Conservation (phyloP, 2,113 vertebrate species). For the Salminus brasiliensis region DNA sequence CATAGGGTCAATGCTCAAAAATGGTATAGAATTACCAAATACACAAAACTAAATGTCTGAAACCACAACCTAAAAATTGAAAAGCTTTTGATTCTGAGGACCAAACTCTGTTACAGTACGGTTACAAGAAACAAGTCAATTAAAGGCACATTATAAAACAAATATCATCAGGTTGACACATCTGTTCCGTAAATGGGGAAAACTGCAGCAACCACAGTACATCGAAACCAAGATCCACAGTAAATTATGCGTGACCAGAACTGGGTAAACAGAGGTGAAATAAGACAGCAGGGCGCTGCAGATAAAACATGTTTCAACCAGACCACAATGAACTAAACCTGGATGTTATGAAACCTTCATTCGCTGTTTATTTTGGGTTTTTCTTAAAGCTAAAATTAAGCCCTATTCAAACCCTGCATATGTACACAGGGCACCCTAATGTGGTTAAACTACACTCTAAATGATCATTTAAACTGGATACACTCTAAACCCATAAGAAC, state of each 20-base stretch:
- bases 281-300: conserved; percentile 5
- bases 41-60: background rate
- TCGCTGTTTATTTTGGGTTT: conserved; percentile 4
- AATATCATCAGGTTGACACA: conserved; percentile 5
- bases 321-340: background rate
- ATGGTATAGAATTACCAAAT: background rate
- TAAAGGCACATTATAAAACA: conserved; percentile 10
- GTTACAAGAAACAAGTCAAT: background rate
- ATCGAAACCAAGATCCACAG: background rate
- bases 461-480: background rate
- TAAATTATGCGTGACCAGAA: conserved; percentile 21
- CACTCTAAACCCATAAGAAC: background rate
- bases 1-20: background rate
- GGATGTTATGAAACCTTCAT: background rate
- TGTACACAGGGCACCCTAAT: background rate
- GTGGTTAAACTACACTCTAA: conserved; percentile 13
- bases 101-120: background rate
- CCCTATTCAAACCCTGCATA: background rate
- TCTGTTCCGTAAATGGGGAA: conserved; percentile 12
- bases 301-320: conserved; percentile 23
- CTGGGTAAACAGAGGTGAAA: conserved; percentile 9
- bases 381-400: conserved; percentile 9
- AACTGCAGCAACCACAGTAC: background rate
- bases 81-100: background rate
- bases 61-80: background rate